Evolutionary conservation across 2,888 invertebrate species (phyloP), one percentile per base, ranked within the genome.

Genomic region (Dolichopus griseipennis): DNA sequence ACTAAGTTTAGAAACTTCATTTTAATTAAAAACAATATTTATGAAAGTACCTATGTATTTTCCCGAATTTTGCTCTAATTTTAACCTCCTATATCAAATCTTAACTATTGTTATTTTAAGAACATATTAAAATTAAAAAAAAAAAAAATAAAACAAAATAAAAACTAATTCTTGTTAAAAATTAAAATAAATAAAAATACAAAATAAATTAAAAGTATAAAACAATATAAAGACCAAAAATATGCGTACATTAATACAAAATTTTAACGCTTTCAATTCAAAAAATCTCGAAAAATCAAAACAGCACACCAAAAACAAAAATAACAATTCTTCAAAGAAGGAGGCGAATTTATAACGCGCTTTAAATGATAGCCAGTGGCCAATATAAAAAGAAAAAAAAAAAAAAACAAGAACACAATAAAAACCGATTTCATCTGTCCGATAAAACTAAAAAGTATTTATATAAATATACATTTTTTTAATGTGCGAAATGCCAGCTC

Each of bases 321-420:
- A 9, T 15, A 41, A 41, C 2, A 52, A 18, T 52, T 52, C 52
- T 52, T 52, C n/a, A 18, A 52, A 52, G n/a, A n/a, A 27, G 52
- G 8, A 52, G 52, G 52, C 52, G 52, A 9, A 52, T 52, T 52
- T 52, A 52, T 52, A 52, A 52, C 52, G 52, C n/a, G 52, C 27
- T 63, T 63, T 33, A 63, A 63, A 63, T 63, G 15, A 63, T 63
- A 22, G 27, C 27, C 63, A 63, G 27, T 63, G 27, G 63, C 27
- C 27, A 63, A n/a, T 52, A 52, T 52, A 52, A 18, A 52, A 43
- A 43, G 43, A n/a, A n/a, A n/a, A n/a, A n/a, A n/a, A 52, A 18
- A 52, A 27, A 4, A 27, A 27, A 27, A 27, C 5, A 27, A 27
- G 27, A 27, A 27, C 27, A 27, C 27, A 27, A n/a, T n/a, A n/a